Percentiles rank a stretch among this genome's conserved stretches.
Conservation (phyloP, 2,888 invertebrate species). For the Drosophila trichaetosa region DNA sequence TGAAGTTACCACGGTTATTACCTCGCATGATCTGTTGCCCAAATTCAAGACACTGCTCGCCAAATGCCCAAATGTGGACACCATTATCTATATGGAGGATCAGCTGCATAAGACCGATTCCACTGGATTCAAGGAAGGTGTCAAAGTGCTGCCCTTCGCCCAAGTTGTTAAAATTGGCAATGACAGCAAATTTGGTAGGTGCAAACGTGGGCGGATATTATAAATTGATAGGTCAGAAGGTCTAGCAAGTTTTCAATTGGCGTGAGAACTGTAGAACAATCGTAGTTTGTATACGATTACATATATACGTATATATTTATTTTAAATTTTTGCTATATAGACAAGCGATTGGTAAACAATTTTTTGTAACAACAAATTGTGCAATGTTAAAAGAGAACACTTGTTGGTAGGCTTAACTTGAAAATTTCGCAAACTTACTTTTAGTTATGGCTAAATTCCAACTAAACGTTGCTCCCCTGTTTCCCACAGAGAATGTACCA, state of each 20-base stretch:
- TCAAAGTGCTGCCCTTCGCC: conserved; percentile 90
- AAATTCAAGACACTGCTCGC: conserved; percentile 93
- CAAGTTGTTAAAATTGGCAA: conserved; percentile 88
- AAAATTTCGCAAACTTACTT: background rate
- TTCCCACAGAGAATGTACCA: conserved; percentile 86
- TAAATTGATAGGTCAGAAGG: background rate
- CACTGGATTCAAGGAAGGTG: conserved; percentile 89
- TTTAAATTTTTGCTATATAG: background rate
- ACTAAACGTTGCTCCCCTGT: background rate
- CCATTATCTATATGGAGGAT: conserved; percentile 94
- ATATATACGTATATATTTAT: background rate
- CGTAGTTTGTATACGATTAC: background rate
- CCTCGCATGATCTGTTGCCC: conserved; percentile 95
- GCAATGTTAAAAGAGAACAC: background rate
- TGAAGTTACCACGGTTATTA: conserved; percentile 96
- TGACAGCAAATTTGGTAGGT: conserved; percentile 86
- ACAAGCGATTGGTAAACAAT: background rate
- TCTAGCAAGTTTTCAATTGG: background rate
- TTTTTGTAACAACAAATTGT: too few relatives aligned
- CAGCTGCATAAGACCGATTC: conserved; percentile 90
- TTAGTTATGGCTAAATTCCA: too few relatives aligned
- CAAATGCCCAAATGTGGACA: conserved; percentile 90
- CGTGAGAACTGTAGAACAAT: background rate
- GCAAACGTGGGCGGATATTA: background rate
- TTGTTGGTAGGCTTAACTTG: background rate